Percentiles rank a stretch among this genome's conserved stretches.
Conservation (phyloP, 2,888 invertebrate species). For the Pheosia tremula region DNA sequence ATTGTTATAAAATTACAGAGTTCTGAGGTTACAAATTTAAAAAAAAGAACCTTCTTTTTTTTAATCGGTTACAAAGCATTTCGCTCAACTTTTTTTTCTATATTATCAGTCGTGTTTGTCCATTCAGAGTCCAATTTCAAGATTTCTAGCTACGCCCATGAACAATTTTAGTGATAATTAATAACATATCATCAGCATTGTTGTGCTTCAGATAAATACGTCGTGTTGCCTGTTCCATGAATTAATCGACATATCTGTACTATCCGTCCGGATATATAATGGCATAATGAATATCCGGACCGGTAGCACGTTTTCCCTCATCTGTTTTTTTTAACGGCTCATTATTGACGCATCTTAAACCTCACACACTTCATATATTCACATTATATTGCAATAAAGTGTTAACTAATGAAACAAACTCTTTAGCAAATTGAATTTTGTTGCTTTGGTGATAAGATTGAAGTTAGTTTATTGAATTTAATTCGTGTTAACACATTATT, state of each 20-base stretch:
- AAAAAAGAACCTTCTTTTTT: too few relatives aligned
- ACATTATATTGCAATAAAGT: not conserved
- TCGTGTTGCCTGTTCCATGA: conserved; percentile 60
- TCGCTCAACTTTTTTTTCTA: too few relatives aligned
- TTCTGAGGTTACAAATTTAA: too few relatives aligned
- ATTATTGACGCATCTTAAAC: conserved; percentile 24
- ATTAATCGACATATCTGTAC: conserved; percentile 48
- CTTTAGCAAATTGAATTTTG: not conserved
- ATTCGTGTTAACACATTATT: conserved; percentile 2
- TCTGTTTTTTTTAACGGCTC: conserved; percentile 24
- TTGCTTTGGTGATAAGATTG: not conserved
- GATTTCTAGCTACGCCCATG: not conserved
- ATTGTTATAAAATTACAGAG: too few relatives aligned
- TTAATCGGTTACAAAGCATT: too few relatives aligned
- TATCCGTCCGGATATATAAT: too few relatives aligned
- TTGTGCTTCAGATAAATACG: conserved; percentile 73
- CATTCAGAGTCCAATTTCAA: not conserved
- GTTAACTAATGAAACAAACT: not conserved
- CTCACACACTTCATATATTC: not conserved
- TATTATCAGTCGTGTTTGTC: too few relatives aligned
- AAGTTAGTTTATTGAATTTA: not conserved
- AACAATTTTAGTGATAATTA: conserved; percentile 60
- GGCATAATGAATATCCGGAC: too few relatives aligned
- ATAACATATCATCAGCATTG: conserved; percentile 80
- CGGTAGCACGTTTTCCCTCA: conserved; percentile 6